phyloP scores from a whole-genome alignment of 2,888 invertebrate genomes.

The Polyommatus icarus region DNA sequence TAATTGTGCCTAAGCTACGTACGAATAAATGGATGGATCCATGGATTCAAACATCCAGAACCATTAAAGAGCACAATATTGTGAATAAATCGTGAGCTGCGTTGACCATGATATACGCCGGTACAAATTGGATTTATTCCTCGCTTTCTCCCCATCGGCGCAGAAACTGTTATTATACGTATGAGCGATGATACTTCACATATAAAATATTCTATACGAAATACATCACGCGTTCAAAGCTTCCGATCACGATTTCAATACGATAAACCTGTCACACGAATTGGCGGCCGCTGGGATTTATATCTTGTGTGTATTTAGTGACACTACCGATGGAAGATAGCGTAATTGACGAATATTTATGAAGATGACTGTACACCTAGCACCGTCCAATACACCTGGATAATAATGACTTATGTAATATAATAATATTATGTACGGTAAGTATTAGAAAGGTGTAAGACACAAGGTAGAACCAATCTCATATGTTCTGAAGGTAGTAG shows the following conservation, averaged over 20 bases:
- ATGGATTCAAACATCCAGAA: conserved; percentile 30
- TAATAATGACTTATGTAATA: background rate
- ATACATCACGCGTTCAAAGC: conserved; percentile 59
- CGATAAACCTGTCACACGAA: conserved; percentile 52
- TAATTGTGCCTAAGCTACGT: no score
- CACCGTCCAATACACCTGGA: background rate
- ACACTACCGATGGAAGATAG: conserved; percentile 20
- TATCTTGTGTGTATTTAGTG: conserved; percentile 35
- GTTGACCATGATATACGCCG: conserved; percentile 73
- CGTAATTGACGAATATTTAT: conserved; percentile 20
- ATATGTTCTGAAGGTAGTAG: no score
- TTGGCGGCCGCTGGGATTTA: conserved; percentile 46
- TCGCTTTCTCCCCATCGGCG: conserved; percentile 66
- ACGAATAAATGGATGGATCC: background rate
- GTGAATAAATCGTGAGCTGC: conserved; percentile 69
- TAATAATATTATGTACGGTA: no score
- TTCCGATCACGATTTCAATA: conserved; percentile 56
- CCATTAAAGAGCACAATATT: conserved; percentile 51
- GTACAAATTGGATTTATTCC: conserved; percentile 77
- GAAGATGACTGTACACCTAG: background rate
- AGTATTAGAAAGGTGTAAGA: no score
- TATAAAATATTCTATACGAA: conserved; percentile 67
- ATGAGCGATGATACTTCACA: conserved; percentile 73
- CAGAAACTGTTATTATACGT: conserved; percentile 72
- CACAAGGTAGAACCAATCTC: no score